These are phyloP conservation scores for Phorcus lineatus DNA, from an alignment of 2,888 invertebrate genomes.

Conservation along the genomic window DNA sequence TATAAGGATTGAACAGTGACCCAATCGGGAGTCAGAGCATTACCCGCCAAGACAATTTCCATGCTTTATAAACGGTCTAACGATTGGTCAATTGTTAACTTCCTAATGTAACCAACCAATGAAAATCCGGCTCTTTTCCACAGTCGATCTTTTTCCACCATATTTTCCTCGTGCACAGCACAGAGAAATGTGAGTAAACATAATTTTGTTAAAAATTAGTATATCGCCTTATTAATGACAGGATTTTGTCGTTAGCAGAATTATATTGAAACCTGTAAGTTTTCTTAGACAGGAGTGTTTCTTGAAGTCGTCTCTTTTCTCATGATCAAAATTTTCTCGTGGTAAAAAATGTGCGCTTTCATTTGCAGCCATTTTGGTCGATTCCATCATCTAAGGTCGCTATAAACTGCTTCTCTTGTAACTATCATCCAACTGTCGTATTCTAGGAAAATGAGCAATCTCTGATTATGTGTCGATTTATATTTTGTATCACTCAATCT, in stretches of 20 bases:
- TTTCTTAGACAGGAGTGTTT: no score
- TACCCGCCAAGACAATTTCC: conserved; percentile 11
- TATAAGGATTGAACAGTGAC: neutral
- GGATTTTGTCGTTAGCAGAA: no score
- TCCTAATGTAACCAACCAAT: neutral
- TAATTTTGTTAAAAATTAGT: neutral
- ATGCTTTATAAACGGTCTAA: neutral
- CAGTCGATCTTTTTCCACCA: conserved; percentile 37
- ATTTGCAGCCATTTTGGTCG: conserved; percentile 8
- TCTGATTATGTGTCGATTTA: no score
- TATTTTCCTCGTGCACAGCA: conserved; percentile 45
- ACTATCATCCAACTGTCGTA: no score
- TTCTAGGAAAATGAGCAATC: no score
- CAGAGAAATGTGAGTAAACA: conserved; percentile 30
- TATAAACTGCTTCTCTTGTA: neutral
- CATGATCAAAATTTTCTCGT: neutral
- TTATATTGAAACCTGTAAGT: no score
- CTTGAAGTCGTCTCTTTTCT: neutral
- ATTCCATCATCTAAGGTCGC: neutral
- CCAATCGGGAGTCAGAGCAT: conserved; percentile 10
- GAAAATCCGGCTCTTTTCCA: conserved; percentile 24
- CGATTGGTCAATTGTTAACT: neutral
- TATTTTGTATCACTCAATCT: no score
- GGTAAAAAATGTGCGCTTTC: conserved; percentile 10
- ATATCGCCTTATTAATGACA: no score